phyloP scores from a whole-genome alignment of 1,140 invertebrate genomes.

The Trachelipus rathkii region DNA sequence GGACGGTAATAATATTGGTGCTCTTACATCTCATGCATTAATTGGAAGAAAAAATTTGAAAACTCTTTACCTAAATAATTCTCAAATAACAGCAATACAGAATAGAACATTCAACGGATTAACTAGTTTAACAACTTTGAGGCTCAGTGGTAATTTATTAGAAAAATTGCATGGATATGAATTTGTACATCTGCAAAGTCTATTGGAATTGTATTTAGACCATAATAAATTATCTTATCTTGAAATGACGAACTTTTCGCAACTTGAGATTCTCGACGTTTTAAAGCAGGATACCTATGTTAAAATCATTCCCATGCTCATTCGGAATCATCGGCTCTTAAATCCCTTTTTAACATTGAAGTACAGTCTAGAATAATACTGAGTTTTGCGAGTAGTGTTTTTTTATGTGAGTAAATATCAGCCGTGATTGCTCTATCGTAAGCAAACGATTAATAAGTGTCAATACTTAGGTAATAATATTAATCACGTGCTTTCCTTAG shows the following conservation, averaged over 20 bases:
- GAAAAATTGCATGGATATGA: constrained; percentile 77
- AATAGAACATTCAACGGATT: constrained; percentile 89
- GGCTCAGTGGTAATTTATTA: constrained; percentile 79
- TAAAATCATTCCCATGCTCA: too few species aligned
- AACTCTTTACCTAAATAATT: constrained; percentile 77
- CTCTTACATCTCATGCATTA: constrained; percentile 81
- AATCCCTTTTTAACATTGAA: too few species aligned
- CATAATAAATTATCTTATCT: constrained; percentile 76
- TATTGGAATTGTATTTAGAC: constrained; percentile 80
- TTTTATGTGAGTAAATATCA: too few species aligned
- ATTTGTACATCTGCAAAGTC: constrained; percentile 73
- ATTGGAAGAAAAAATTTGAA: constrained; percentile 76
- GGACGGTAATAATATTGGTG: constrained; percentile 81
- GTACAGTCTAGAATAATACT: too few species aligned
- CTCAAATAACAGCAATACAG: constrained; percentile 76
- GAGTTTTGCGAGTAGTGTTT: too few species aligned
- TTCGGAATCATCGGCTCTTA: too few species aligned
- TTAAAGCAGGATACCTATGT: constrained; percentile 74
- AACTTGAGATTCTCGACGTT: constrained; percentile 72
- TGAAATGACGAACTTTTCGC: constrained; percentile 73
- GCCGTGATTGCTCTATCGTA: too few species aligned
- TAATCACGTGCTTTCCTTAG: too few species aligned
- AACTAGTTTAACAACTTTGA: constrained; percentile 70
- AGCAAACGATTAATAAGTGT: too few species aligned
- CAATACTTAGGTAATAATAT: too few species aligned